Evolutionary conservation across 2,113 vertebrate species (phyloP).

Genomic region (Phalacrocorax aristotelis): DNA sequence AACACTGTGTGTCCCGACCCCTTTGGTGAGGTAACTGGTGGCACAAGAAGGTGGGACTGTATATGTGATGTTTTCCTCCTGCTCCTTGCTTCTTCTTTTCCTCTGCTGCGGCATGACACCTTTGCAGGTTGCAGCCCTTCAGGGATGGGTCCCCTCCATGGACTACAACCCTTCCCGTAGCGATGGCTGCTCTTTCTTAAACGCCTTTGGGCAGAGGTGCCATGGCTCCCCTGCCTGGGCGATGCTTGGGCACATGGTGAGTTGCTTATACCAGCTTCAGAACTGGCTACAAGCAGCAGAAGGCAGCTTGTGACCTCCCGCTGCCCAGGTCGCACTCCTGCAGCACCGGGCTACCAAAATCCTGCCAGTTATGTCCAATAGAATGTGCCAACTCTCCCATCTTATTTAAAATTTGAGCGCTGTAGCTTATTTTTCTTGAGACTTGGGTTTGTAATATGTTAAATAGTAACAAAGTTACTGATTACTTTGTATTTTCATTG

Average conservation of each 20-base stretch:
- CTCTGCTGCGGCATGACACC: neutral
- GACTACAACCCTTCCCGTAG: neutral
- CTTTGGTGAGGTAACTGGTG: neutral
- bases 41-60: neutral
- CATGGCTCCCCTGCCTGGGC: neutral
- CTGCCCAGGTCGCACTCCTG: neutral
- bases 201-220: neutral
- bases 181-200: neutral
- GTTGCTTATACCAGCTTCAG: neutral
- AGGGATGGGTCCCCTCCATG: rapidly evolving
- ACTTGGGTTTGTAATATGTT: neutral
- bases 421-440: neutral
- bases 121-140: neutral
- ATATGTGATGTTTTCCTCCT: neutral
- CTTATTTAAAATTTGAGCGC: neutral
- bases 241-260: rapidly evolving
- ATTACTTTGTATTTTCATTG: neutral
- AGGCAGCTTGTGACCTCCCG: neutral
- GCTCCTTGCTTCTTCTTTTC: neutral
- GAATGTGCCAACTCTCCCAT: neutral
- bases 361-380: neutral
- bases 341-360: neutral
- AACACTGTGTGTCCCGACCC: neutral
- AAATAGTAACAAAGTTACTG: neutral
- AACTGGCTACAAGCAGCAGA: neutral